Evolutionary conservation across 2,113 vertebrate species (phyloP).

Genomic region (Ramphastos sulfuratus): DNA sequence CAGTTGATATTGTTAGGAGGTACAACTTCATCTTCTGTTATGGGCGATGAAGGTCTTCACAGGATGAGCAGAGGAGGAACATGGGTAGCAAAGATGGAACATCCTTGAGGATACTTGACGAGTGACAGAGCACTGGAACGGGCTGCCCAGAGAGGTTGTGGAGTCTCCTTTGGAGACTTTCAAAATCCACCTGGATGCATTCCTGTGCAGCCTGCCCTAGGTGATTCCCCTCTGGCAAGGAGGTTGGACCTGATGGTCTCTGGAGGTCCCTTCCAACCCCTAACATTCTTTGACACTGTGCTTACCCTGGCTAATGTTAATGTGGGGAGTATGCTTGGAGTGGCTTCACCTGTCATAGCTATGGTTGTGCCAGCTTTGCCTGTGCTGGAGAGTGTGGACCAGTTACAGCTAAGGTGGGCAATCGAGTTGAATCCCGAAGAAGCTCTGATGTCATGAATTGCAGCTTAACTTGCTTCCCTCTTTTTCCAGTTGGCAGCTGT

Average conservation of each 20-base stretch:
- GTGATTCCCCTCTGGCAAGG: too few species aligned
- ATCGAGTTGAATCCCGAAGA: background rate
- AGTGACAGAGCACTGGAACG: too few species aligned
- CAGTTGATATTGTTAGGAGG: background rate
- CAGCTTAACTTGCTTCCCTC: background rate
- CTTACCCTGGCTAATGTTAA: background rate
- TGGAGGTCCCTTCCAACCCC: too few species aligned
- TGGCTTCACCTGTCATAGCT: background rate
- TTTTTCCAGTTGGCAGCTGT: background rate
- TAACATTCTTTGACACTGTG: too few species aligned
- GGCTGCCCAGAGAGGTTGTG: too few species aligned
- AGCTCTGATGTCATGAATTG: background rate
- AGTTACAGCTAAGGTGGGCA: background rate
- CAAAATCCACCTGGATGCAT: too few species aligned
- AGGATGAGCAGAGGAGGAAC: rapidly evolving
- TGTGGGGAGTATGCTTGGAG: background rate
- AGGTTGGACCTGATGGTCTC: too few species aligned
- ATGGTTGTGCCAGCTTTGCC: background rate
- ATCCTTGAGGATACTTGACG: background rate
- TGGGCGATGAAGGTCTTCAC: background rate
- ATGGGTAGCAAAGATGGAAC: background rate
- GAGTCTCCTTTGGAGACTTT: too few species aligned
- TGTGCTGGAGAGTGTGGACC: background rate
- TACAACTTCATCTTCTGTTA: background rate
- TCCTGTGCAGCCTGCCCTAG: too few species aligned